Evolutionary conservation across 2,113 vertebrate genomes (phyloP).

Genomic region (Macquaria ambigua): DNA sequence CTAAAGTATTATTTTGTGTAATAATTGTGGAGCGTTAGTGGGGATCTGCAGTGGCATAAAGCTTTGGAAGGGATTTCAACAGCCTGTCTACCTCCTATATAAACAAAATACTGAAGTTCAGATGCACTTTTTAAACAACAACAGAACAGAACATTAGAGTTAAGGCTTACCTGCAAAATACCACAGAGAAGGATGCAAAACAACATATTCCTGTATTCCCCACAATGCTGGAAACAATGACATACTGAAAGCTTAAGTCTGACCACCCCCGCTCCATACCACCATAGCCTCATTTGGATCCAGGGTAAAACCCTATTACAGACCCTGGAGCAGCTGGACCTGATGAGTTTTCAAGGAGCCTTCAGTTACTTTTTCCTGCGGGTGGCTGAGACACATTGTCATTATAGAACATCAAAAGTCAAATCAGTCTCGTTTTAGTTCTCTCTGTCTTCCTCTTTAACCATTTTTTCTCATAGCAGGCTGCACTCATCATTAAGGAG

Average conservation of each 20-base stretch:
- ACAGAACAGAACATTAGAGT: background rate
- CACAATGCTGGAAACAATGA: background rate
- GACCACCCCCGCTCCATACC: background rate
- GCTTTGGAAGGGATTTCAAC: background rate
- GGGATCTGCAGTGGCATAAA: background rate
- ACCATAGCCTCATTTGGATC: background rate
- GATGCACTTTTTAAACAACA: too few species aligned
- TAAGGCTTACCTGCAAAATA: background rate
- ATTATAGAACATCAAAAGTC: conserved; percentile 13
- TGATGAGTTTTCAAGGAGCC: conserved; percentile 14
- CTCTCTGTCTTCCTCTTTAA: background rate
- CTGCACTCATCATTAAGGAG: background rate
- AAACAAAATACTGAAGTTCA: too few species aligned
- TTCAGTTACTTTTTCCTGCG: background rate
- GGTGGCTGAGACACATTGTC: conserved; percentile 10
- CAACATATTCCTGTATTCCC: background rate
- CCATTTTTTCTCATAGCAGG: background rate
- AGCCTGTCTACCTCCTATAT: background rate
- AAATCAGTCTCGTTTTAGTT: background rate
- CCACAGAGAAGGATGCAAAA: background rate
- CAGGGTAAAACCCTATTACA: background rate
- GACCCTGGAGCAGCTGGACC: background rate
- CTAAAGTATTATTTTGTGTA: too few species aligned
- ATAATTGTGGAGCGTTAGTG: background rate
- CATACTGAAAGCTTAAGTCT: background rate